phyloP scores from a whole-genome alignment of 2,113 vertebrate species.

The Leucosticte australis region DNA sequence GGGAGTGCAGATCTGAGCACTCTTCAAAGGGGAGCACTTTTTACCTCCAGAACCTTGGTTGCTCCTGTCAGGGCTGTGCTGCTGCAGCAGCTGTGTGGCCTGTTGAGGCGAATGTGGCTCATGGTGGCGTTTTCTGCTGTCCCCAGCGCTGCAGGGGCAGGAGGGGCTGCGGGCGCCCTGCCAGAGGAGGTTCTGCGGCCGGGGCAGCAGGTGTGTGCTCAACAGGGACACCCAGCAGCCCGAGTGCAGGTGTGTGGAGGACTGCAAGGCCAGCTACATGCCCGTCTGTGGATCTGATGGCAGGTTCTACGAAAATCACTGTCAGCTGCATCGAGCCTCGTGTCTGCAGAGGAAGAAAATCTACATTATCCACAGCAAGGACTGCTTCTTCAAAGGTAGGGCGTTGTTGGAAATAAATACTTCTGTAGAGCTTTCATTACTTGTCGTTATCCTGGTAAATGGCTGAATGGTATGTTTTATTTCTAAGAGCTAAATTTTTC shows the following conservation, averaged over 20 bases:
- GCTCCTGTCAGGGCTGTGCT: too few relatives aligned
- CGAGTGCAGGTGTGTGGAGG: conserved; percentile 83
- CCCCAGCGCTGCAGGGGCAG: conserved; percentile 65
- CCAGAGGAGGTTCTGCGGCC: conserved; percentile 78
- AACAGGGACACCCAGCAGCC: conserved; percentile 75
- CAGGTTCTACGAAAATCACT: conserved; percentile 93
- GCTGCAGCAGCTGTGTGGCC: fast-evolving
- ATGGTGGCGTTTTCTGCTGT: background rate
- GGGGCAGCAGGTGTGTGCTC: conserved; percentile 82
- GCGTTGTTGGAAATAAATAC: background rate
- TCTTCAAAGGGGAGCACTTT: background rate
- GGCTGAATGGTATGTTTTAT: background rate
- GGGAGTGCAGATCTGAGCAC: background rate
- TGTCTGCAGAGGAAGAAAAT: conserved; percentile 86
- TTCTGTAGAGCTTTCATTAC: background rate
- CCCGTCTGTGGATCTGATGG: conserved; percentile 93
- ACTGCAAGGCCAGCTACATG: conserved; percentile 84
- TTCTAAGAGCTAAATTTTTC: background rate
- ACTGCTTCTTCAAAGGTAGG: conserved; percentile 96
- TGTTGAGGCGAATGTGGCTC: background rate
- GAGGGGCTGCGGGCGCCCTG: conserved; percentile 66
- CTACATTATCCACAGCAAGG: conserved; percentile 85
- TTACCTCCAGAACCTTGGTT: background rate
- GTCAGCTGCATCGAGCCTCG: conserved; percentile 87
- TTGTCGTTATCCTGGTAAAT: background rate